Evolutionary conservation across 2,888 invertebrate species (phyloP).

Genomic region (Dryococelus australis): DNA sequence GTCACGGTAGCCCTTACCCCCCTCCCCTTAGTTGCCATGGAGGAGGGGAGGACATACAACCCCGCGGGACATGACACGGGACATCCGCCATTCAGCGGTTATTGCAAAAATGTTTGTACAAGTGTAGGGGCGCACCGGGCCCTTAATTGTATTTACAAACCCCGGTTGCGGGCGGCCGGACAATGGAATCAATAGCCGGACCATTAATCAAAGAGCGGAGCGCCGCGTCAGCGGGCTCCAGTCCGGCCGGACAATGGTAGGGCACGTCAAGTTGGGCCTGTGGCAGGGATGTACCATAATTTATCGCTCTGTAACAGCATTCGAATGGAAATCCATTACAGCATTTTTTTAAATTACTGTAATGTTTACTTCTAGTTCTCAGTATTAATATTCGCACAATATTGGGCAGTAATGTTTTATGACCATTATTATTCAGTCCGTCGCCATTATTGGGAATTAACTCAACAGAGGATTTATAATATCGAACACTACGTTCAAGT

Average conservation of each 20-base stretch:
- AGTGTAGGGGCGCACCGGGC: background rate
- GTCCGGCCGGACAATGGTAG: background rate
- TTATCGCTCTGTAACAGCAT: no score
- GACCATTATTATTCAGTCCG: no score
- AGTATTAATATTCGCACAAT: no score
- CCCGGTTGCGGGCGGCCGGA: conserved; percentile 6
- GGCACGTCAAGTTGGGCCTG: background rate
- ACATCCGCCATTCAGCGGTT: conserved; percentile 21
- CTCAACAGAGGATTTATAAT: no score
- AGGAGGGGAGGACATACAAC: background rate
- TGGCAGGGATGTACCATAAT: background rate
- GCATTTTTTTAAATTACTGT: no score
- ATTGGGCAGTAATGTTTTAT: no score
- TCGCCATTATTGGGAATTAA: no score
- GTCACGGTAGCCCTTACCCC: background rate
- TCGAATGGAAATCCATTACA: no score
- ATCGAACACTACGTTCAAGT: no score
- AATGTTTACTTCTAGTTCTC: no score
- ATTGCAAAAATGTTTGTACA: conserved; percentile 22
- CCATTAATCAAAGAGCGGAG: conserved; percentile 19
- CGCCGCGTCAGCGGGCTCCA: background rate
- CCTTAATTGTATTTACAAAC: conserved; percentile 22
- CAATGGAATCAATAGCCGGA: conserved; percentile 23
- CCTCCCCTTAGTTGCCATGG: background rate
- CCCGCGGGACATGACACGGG: background rate